A percentile compares a stretch with the other conserved stretches of the same genome.
These are phyloP conservation scores for Cataglyphis rosenhaueri DNA, from an alignment of 2,888 invertebrate species.

Conservation along the genomic window DNA sequence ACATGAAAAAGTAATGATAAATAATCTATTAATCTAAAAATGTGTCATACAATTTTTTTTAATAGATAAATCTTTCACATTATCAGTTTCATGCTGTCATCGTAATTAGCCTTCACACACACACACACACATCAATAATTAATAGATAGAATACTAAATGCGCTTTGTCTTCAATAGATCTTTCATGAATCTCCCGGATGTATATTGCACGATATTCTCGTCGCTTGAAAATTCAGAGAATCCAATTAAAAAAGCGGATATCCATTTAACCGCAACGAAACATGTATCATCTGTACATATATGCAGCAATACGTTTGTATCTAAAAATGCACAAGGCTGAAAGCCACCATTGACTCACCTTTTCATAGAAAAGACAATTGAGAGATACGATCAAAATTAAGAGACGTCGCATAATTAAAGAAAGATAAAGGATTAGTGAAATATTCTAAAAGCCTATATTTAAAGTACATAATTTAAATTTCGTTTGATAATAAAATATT, in stretches of 20 bases:
- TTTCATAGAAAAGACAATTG: slow-evolving; percentile 2
- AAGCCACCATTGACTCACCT: neutral
- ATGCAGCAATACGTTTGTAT: neutral
- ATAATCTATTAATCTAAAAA: neutral
- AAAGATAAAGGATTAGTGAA: neutral
- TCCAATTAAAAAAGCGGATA: slow-evolving; percentile 43
- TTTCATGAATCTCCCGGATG: slow-evolving; percentile 4
- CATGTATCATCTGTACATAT: neutral
- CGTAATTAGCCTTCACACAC: neutral
- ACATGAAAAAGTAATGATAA: neutral
- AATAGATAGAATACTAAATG: slow-evolving; percentile 4
- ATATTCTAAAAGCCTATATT: neutral
- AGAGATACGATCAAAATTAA: slow-evolving; percentile 5
- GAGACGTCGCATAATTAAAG: neutral
- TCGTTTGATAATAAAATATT: neutral
- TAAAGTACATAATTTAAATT: neutral
- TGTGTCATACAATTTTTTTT: neutral
- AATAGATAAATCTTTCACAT: slow-evolving; percentile 1
- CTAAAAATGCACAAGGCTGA: neutral
- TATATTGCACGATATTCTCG: slow-evolving; percentile 9
- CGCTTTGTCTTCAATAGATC: slow-evolving; percentile 10
- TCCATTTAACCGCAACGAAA: slow-evolving; percentile 36
- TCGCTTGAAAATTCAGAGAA: slow-evolving; percentile 42
- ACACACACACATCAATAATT: neutral
- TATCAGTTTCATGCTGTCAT: neutral